Conservation (phyloP, 2,888 invertebrate species). For the Physocephala rufipes region DNA sequence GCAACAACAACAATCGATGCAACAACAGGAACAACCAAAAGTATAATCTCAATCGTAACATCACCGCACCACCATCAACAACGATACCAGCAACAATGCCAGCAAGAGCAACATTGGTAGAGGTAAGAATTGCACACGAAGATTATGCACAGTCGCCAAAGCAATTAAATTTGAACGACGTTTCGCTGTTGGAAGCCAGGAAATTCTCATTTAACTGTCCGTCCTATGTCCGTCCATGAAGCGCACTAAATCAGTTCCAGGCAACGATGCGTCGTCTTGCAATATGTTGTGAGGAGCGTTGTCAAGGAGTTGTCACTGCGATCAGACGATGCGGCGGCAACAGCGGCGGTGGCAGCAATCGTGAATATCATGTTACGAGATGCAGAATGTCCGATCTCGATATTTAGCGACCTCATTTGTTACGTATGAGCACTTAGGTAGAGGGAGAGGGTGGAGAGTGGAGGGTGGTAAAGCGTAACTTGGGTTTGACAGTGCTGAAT, state of each 20-base stretch:
- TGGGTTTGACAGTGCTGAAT: not conserved
- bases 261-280: not conserved
- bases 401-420: not conserved
- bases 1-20: constrained; percentile 38
- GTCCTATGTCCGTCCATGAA: constrained; percentile 4
- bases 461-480: no score
- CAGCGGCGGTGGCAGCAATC: not conserved
- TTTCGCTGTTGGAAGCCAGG: constrained; percentile 66
- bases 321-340: not conserved
- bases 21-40: constrained; percentile 35
- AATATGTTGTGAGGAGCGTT: not conserved
- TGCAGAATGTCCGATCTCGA: not conserved
- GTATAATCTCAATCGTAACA: no score
- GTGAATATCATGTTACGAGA: not conserved
- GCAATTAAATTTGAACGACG: constrained; percentile 61
- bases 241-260: constrained; percentile 41
- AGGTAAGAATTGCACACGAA: constrained; percentile 41
- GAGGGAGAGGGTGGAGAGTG: not conserved
- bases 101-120: constrained; percentile 15
- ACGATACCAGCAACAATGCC: constrained; percentile 34
- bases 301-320: not conserved
- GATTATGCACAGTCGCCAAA: constrained; percentile 40
- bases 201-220: constrained; percentile 57
- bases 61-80: no score
- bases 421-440: no score